These are phyloP conservation scores for Vimba vimba DNA, from an alignment of 2,113 vertebrate genomes.

Conservation along the genomic window DNA sequence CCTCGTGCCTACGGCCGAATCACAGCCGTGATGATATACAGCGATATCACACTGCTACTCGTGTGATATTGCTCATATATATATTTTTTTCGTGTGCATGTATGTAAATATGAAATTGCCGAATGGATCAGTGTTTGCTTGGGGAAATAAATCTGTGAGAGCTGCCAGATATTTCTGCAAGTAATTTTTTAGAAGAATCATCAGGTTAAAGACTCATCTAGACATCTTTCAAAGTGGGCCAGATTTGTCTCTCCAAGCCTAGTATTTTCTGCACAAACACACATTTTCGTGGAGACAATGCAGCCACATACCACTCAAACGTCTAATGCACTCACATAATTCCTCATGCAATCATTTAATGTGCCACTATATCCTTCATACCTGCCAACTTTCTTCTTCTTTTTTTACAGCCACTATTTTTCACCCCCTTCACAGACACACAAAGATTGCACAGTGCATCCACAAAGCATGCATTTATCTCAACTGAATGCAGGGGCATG, in stretches of 20 bases:
- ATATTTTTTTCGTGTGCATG: neutral
- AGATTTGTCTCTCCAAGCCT: slow-evolving; percentile 17
- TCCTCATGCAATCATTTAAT: slow-evolving; percentile 17
- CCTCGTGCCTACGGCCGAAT: no score
- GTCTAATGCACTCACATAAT: slow-evolving; percentile 37
- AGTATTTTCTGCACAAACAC: slow-evolving; percentile 20
- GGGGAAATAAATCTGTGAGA: neutral
- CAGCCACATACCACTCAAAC: slow-evolving; percentile 38
- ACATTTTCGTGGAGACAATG: slow-evolving; percentile 34
- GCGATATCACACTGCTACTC: no score
- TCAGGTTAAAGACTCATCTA: neutral
- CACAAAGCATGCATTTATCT: slow-evolving; percentile 61
- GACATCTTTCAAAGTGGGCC: slow-evolving; percentile 3
- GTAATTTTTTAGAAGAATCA: neutral
- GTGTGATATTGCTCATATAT: no score
- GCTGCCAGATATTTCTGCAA: neutral
- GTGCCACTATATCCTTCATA: slow-evolving; percentile 46
- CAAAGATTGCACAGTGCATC: slow-evolving; percentile 49
- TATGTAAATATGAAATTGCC: neutral
- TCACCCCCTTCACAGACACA: slow-evolving; percentile 23
- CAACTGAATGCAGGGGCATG: slow-evolving; percentile 48
- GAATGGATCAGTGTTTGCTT: neutral
- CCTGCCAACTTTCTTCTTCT: slow-evolving; percentile 21
- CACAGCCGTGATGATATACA: no score
- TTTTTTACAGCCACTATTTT: slow-evolving; percentile 26